Evolutionary conservation across 30 jellyfish, hydroid and myxozoan genomes (phyloP), one percentile per base, ranked within the genome.

Genomic region (Chironex yamaguchii): DNA sequence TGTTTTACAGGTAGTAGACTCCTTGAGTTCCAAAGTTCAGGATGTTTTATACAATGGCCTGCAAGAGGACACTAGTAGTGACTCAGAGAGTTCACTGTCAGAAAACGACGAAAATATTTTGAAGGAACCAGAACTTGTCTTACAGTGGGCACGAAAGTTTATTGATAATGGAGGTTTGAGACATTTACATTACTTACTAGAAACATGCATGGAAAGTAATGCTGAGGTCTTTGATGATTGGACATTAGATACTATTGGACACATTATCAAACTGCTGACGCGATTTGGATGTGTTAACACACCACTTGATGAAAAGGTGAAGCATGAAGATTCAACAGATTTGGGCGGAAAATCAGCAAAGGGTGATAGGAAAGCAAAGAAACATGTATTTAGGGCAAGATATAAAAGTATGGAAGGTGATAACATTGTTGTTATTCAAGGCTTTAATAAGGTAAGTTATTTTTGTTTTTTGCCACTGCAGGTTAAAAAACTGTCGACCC

Each of bases 381-480:
- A 83, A 23, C 97, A 82, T 67, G 97, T 95, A 3, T 95, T 95
- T 34, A 71, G 99, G 63, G 97, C 99, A 35, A 81, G 99, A 34
- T 95, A 95, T 53, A 79, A 96, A 54, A 95, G 99, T 69, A 90
- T 96, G 2, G 99, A 95, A 58, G 97, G 97, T 30, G 99, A 95
- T 25, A 89, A 95, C 86, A 69, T 86, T 77, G 97, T 95, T 68
- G 89, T 95, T 21, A 95, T 95, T 17, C 97, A 90, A 28, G 91
- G 89, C 26, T 89, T 95, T 62, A 95, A 90, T 49, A 91, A 95
- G 97, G 99, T 95, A 62, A 20, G 90, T 36, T 1, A 1, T 2
- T 11, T 2, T 35, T 50, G 17, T 42, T 42, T 42, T 17, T 42
- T n/a, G n/a, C n/a, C n/a, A n/a, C n/a, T n/a, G n/a, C n/a, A n/a